A percentile compares a stretch with the other conserved stretches of the same genome.
These are phyloP conservation scores for Antheraea assamensis DNA, from an alignment of 2,888 invertebrate genomes.

Conservation along the genomic window DNA sequence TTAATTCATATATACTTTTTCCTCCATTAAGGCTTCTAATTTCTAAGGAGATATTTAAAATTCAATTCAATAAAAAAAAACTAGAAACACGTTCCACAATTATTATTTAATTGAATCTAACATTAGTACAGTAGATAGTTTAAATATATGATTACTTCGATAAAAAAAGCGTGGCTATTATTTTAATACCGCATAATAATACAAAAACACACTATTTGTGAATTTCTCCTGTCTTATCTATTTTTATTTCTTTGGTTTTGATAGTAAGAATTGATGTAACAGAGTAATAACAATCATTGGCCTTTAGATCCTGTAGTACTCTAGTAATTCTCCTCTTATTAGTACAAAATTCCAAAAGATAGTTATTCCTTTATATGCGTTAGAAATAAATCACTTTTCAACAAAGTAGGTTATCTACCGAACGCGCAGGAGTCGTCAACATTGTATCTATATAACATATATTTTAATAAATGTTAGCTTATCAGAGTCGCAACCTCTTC, in stretches of 20 bases:
- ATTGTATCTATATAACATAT: background rate
- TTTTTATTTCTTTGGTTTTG: background rate
- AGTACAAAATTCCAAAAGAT: background rate
- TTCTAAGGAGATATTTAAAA: too few relatives aligned
- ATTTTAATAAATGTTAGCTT: background rate
- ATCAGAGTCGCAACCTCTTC: background rate
- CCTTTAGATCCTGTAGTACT: too few relatives aligned
- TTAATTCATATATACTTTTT: too few relatives aligned
- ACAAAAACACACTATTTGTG: too few relatives aligned
- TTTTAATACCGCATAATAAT: too few relatives aligned
- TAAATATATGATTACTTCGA: background rate
- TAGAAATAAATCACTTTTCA: background rate
- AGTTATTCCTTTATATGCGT: background rate
- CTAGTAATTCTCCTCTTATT: background rate
- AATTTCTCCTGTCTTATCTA: background rate
- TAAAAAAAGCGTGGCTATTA: too few relatives aligned
- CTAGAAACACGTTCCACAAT: too few relatives aligned
- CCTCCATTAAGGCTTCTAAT: too few relatives aligned
- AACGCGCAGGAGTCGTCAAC: background rate
- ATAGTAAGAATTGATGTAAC: too few relatives aligned
- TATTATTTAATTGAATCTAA: too few relatives aligned
- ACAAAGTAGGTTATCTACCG: background rate
- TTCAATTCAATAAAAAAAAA: too few relatives aligned
- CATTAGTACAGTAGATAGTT: background rate
- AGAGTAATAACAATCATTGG: too few relatives aligned